Base-by-base conservation (phyloP, 2,888 invertebrate species). In the Elgonia sp. region DNA sequence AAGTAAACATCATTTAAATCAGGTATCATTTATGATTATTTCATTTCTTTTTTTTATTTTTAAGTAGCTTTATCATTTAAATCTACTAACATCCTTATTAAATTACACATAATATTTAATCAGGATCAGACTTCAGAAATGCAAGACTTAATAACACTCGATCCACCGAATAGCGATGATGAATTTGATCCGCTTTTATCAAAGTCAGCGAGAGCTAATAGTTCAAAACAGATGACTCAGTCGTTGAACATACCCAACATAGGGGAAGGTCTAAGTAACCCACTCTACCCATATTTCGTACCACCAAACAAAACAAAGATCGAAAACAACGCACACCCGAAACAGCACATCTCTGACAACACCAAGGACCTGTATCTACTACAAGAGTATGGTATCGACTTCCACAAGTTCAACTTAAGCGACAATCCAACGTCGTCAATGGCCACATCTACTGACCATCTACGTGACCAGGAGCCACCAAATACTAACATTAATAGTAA, bases 321-420 rank as follows among this genome's bases (percentile, higher is more conserved):
- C 57, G 85, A 80, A 8, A 80, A 53, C 42, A 83, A 84, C 60
- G 20, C 87, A 65, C 88, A 70, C 83, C 77, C 70, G 12, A 65
- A 70, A 4, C 83, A 76, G 16, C 87, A 83, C 18, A 88, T 89
- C 7, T 88, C 92, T 10, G 93, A 93, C 29, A 94, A 93, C 86
- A 91, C 94, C 63, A 95, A 95, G 85, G 97, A 97, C 92, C 96
- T 96, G 92, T 97, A 97, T 92, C 95, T 97, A 80, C 95, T 97
- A 89, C 96, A 96, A 92, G 97, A 97, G 92, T 97, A 97, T 92
- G 97, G 97, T 77, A 95, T 97, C 90, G 96, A 97, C 94, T 97
- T 97, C 93, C 95, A 96, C 90, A 96, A 96, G 89, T 95, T 95
- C 88, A 94, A 92, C 88, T 92, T 95, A 76, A 93, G 94, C 46